These are phyloP conservation scores for Passerina amoena DNA, from an alignment of 2,113 vertebrate genomes.

Conservation along the genomic window DNA sequence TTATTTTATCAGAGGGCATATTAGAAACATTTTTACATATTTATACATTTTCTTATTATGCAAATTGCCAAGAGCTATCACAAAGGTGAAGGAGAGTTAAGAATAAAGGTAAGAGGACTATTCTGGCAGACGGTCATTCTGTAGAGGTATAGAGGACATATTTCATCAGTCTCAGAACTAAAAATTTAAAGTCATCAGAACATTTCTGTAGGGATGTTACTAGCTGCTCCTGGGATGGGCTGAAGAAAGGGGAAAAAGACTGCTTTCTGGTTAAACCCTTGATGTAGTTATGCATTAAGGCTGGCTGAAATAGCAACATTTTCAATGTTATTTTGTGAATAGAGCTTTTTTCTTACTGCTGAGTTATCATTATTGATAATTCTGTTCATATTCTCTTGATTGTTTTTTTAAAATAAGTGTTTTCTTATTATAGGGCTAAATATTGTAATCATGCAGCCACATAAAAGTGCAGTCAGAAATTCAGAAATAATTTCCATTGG, in stretches of 20 bases:
- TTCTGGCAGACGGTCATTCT: neutral
- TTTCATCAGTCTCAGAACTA: conserved; percentile 1
- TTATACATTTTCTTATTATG: conserved; percentile 64
- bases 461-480: neutral
- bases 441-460: neutral
- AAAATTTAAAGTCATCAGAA: neutral
- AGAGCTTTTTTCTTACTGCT: neutral
- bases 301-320: neutral
- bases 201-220: neutral
- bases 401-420: neutral
- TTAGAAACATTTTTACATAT: conserved; percentile 70
- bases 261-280: neutral
- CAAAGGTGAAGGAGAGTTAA: conserved; percentile 62
- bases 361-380: neutral
- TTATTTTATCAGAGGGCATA: conserved; percentile 65
- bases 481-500: neutral
- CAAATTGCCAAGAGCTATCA: conserved; percentile 50
- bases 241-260: neutral
- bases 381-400: neutral
- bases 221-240: neutral
- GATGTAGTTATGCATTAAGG: neutral
- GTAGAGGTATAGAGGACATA: neutral
- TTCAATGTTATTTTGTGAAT: neutral
- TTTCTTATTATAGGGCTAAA: neutral
- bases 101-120: conserved; percentile 47